Evolutionary conservation across 1,140 invertebrate genomes (phyloP), one percentile per base, ranked within the genome.

Genomic region (Ceratoteleas bidentatus): DNA sequence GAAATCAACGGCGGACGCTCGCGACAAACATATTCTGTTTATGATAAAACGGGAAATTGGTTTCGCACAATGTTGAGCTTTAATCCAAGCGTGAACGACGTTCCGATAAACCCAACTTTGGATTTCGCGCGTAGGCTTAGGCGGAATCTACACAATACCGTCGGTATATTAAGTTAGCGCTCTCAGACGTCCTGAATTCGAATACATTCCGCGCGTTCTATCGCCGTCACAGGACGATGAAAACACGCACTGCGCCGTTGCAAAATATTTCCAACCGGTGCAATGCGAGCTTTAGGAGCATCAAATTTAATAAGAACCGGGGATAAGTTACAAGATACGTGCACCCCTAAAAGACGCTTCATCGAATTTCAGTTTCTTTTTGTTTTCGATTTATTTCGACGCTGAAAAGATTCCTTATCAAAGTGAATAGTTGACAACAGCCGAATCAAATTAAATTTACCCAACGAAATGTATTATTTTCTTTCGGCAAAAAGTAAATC

Each of bases 131-230:
- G 60, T 53, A 49, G 72, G 60, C 70, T 78, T 83, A 76, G 61
- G 50, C 58, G 65, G 68, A 84, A 84, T 81, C 73, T 77, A 84
- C 73, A 74, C 82, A 81, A 84, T 81, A 70, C 77, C 62, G 54
- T 14, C 62, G 47, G 68, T 73, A 81, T 84, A 81, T 84, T 84
- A 81, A 84, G 68, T 81, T 72, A 68, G 47, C 61, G 38, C 54
- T 70, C 70, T 65, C 70, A 66, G 65, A 73, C 76, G 73, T 77
- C 73, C 68, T 81, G 58, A 57, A 84, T 84, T 77, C 73, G 74
- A 81, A 84, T 80, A 65, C 82, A 81, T 81, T 70, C 64, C 65
- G 16, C 15, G 56, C 69, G 40, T 83, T 66, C 70, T 61, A 56
- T 40, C 14, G 53, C 36, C 52, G 15, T 47, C 10, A 34, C 50